Evolutionary conservation across 2,888 invertebrate species (phyloP), one percentile per base, ranked within the genome.

Genomic region (Lamellibrachia columna): DNA sequence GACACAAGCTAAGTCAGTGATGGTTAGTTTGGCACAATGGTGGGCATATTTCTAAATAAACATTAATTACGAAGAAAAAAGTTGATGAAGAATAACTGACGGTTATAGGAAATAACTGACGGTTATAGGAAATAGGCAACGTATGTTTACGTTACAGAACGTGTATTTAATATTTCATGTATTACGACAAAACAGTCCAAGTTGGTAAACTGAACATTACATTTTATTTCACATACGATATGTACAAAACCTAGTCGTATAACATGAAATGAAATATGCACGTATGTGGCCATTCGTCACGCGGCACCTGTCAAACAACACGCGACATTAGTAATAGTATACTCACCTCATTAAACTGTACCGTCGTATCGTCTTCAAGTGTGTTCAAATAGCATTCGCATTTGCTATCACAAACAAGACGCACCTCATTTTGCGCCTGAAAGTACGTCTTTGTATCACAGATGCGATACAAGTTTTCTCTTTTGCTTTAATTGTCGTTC

Each of bases 331-430:
- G 75, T 75, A 75, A n/a, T 75, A 75, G 22, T 75, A 75, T n/a
- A 75, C 75, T 75, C 75, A 75, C 75, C 75, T 75, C n/a, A 75
- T n/a, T 75, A 75, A 75, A 75, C 75, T 75, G 75, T 75, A 22
- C 75, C 22, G 75, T 75, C 75, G 75, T 22, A 75, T 75, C 75
- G 75, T 75, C 75, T 75, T n/a, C 75, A 75, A 22, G 22, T 75
- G 22, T 75, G 75, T 75, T 22, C 22, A 75, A 22, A 6, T 75
- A 6, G 22, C 40, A 40, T 40, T 75, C 75, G 6, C 75, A 75
- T 22, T 22, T 15, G 75, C 22, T 40, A 40, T 22, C 75, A 75
- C 75, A 22, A 15, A 75, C 75, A 75, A 75, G 6, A 75, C 75
- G n/a, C 3, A 75, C 4, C n/a, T n/a, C 75, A 75, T 75, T 4